Conservation (phyloP, 2,888 invertebrate species). For the Chelonus formosanus region DNA sequence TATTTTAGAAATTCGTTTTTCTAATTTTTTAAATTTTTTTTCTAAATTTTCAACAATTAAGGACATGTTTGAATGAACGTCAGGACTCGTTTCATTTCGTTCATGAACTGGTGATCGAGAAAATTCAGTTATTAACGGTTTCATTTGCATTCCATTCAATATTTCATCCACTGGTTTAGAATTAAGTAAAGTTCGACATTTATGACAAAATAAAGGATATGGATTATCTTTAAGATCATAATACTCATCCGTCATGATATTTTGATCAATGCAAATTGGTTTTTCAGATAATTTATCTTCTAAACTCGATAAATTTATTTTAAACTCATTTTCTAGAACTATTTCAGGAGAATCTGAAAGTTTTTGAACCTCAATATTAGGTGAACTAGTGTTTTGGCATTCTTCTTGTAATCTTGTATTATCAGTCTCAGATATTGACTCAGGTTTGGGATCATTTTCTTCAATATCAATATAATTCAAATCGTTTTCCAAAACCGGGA, state of each 20-base stretch:
- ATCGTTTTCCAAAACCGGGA: too few relatives aligned
- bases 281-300: conserved; percentile 10
- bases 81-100: neutral
- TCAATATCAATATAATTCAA: too few relatives aligned
- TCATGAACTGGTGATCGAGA: neutral
- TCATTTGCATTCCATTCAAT: conserved; percentile 47
- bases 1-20: conserved; percentile 13
- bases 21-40: conserved; percentile 41
- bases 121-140: conserved; percentile 32
- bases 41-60: conserved; percentile 42
- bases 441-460: too few relatives aligned
- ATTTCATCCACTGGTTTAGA: conserved; percentile 49
- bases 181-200: conserved; percentile 44
- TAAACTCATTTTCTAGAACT: too few relatives aligned
- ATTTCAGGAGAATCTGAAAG: too few relatives aligned
- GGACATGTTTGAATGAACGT: neutral
- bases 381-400: too few relatives aligned
- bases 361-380: too few relatives aligned
- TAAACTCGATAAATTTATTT: neutral
- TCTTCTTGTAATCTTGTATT: too few relatives aligned
- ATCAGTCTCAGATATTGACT: too few relatives aligned
- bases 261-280: conserved; percentile 35
- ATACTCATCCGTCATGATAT: conserved; percentile 46
- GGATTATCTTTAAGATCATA: conserved; percentile 40
- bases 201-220: conserved; percentile 51